phyloP scores from a whole-genome alignment of 2,113 vertebrate genomes.

The Mesoclemmys tuberculata region DNA sequence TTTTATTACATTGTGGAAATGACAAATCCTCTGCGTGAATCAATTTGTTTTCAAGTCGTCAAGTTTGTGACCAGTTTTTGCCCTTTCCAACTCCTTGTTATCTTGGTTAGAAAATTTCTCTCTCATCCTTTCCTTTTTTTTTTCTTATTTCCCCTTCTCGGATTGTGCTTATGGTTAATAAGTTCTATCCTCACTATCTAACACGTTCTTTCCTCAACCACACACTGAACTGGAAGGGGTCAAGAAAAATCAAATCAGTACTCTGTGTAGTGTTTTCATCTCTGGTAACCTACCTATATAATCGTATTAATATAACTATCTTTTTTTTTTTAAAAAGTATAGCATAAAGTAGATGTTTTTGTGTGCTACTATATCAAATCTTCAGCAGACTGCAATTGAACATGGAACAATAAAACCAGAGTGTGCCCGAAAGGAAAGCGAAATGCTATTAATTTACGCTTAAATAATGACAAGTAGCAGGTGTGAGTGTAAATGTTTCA shows the following conservation, averaged over 20 bases:
- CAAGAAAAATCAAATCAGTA: neutral
- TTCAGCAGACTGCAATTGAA: neutral
- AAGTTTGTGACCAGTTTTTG: neutral
- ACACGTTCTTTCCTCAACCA: neutral
- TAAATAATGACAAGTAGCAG: neutral
- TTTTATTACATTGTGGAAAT: neutral
- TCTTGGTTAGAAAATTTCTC: neutral
- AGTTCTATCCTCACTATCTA: neutral
- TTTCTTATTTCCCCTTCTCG: neutral
- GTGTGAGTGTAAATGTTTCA: rapidly evolving
- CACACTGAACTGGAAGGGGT: neutral
- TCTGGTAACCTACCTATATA: neutral
- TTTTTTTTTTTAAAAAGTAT: neutral
- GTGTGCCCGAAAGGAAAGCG: neutral
- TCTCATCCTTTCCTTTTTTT: neutral
- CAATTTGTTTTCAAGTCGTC: neutral
- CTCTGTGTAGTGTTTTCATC: neutral
- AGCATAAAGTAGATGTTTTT: neutral
- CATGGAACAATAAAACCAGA: neutral
- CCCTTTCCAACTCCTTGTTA: neutral
- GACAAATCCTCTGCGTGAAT: neutral
- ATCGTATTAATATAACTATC: neutral
- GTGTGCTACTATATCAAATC: neutral
- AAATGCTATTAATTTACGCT: rapidly evolving
- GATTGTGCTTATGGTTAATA: neutral